Evolutionary conservation across 2,113 vertebrate species (phyloP), one percentile per base, ranked within the genome.

Genomic region (Micromys minutus): DNA sequence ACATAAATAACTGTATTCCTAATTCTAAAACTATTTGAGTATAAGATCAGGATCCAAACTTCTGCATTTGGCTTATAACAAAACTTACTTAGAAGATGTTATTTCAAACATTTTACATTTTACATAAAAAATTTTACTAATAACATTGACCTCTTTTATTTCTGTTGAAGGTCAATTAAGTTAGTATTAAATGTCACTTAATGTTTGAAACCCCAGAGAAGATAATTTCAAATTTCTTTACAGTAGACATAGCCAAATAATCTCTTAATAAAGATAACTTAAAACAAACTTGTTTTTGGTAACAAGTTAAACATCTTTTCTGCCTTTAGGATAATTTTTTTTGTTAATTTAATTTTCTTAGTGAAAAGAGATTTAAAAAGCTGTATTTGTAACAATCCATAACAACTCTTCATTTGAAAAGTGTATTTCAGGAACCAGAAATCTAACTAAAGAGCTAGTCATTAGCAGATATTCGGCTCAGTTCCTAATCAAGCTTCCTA

Each of bases 1-100:
- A 97, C 85, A 81, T 57, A 95, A 88, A 95, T 95, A 87, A 39
- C 24, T n/a, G 0, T 39, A 52, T 94, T 88, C 29, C 24, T 94
- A 31, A 95, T 34, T 61, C 87, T 74, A 52, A 52, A 59, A 81
- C 92, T 80, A 42, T 74, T 95, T 95, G 92, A 95, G 93, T 97
- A 65, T 9, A 91, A 74, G 89, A 97, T 98, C 97, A 96, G 76
- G 81, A 7, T 0, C 75, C 83, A 65, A 95, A 77, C 59, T 90
- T 97, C 88, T 72, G 87, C 96, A n/a, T 97, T 97, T 96, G 89
- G 83, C 84, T 87, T 80, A 71, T 88, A 95, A 92, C n/a, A 94
- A 31, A 92, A 97, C 81, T 96, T 98, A 98, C 95, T 95, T 97
- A 96, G 96, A 98, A 98, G 74, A 94, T 97, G 89, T 67, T 97